Evolutionary conservation across 53 echinoderm and acorn worm species (phyloP), one percentile per base, ranked within the genome.

Genomic region (Paracentrotus lividus): DNA sequence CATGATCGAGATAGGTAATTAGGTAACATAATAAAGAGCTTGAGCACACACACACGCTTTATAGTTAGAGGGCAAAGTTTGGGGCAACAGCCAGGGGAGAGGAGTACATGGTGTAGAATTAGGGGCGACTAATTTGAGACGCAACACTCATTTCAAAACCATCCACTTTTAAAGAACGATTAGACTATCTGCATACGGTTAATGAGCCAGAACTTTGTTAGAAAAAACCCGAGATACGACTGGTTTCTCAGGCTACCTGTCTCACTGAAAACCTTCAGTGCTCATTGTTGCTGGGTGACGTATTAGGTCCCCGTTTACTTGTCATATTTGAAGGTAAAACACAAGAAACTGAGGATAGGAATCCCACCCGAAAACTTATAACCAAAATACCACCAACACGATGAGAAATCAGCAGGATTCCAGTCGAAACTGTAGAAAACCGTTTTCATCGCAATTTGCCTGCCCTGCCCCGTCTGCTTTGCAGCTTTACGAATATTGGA

Each of bases 361-460:
- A 88, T 88, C 53, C 88, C 88, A 88, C 88, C 88, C 88, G 33
- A 88, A 52, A 56, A 54, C 59, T 33, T 44, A 21, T 4, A 51
- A 49, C 85, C 85, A 85, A 51, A 85, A 85, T 49, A 40, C 90
- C 66, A 65, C 66, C 90, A 65, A 90, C 90, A 61, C 45, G 90
- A 90, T 65, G 64, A 64, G 88, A 88, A 54, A 42, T 47, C 90
- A 90, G 90, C 90, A n/a, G 90, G 90, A 90, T 12, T 40, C 49
- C 66, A 26, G 42, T 61, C 18, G 90, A 65, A 90, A 90, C 90
- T 90, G 90, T 90, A 90, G 90, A 90, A 90, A 90, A 90, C 64
- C 90, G 90, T 64, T 90, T 90, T 90, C 90, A 65, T 38, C 66
- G 66, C 90, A 90, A 90, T 90, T 90, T 90, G 90, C 90, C 90